phyloP scores from a whole-genome alignment of 2,888 invertebrate species.

The Catocala fraxini region DNA sequence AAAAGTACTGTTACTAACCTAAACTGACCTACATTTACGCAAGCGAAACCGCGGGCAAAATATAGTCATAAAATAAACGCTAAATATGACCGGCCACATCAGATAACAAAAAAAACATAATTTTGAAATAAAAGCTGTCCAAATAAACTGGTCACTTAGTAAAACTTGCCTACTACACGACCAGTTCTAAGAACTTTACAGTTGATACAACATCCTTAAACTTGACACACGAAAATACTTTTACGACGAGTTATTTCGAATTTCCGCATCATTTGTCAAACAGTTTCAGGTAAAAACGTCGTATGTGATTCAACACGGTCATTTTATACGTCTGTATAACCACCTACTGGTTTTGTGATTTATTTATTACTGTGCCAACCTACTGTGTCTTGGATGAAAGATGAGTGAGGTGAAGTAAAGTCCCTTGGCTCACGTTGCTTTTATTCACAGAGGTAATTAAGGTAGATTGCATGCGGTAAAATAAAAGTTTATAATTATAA shows the following conservation, averaged over 20 bases:
- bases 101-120: too few relatives aligned
- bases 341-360: constrained; percentile 6
- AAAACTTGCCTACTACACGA: too few relatives aligned
- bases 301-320: constrained; percentile 17
- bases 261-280: constrained; percentile 28
- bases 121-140: too few relatives aligned
- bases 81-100: too few relatives aligned
- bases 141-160: too few relatives aligned
- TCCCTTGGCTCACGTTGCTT: neutral
- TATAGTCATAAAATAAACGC: too few relatives aligned
- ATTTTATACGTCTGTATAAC: neutral
- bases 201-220: too few relatives aligned
- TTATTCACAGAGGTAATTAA: constrained; percentile 6
- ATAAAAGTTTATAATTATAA: neutral
- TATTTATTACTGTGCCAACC: neutral
- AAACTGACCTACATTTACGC: too few relatives aligned
- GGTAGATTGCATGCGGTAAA: neutral
- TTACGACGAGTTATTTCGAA: constrained; percentile 14
- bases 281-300: constrained; percentile 15
- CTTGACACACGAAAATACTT: constrained; percentile 19
- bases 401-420: neutral
- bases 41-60: too few relatives aligned
- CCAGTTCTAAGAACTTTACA: too few relatives aligned
- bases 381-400: neutral
- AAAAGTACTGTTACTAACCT: too few relatives aligned